Conservation (phyloP, 2,888 invertebrate species). For the Hoplodrina blanda region DNA sequence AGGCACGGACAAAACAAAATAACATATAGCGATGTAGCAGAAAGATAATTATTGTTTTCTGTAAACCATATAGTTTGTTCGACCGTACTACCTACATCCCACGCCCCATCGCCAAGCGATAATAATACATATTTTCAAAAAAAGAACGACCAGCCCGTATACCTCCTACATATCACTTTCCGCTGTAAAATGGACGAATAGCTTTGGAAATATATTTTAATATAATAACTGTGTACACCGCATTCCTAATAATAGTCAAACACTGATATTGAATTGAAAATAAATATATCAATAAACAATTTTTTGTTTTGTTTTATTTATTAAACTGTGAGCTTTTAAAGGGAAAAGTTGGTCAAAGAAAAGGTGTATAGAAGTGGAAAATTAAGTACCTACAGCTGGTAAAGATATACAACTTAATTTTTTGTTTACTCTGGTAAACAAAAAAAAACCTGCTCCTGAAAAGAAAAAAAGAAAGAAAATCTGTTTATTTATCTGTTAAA, state of each 20-base stretch:
- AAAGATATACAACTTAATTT: too few relatives aligned
- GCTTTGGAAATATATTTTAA: conserved; percentile 74
- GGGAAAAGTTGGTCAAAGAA: neutral
- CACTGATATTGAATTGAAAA: conserved; percentile 75
- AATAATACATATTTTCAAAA: conserved; percentile 16
- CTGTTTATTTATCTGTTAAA: too few relatives aligned
- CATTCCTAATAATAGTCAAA: conserved; percentile 77
- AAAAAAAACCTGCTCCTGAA: too few relatives aligned
- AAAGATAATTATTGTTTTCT: too few relatives aligned
- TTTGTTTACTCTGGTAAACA: too few relatives aligned
- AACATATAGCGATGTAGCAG: too few relatives aligned
- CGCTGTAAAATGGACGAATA: conserved; percentile 68
- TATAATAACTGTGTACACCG: conserved; percentile 69
- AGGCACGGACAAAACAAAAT: too few relatives aligned
- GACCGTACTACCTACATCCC: too few relatives aligned
- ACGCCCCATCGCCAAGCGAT: neutral
- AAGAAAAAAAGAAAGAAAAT: too few relatives aligned
- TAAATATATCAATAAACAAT: conserved; percentile 66
- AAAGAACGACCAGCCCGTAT: conserved; percentile 58
- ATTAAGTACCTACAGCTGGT: too few relatives aligned
- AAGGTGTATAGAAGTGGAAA: neutral
- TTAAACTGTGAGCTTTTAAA: neutral
- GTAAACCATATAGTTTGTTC: too few relatives aligned
- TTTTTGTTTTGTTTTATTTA: conserved; percentile 45
- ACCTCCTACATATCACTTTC: conserved; percentile 68